Percentiles rank a stretch among this genome's conserved stretches.
Conservation (phyloP, 1,140 invertebrate genomes). For the Pachypsylla venusta region DNA sequence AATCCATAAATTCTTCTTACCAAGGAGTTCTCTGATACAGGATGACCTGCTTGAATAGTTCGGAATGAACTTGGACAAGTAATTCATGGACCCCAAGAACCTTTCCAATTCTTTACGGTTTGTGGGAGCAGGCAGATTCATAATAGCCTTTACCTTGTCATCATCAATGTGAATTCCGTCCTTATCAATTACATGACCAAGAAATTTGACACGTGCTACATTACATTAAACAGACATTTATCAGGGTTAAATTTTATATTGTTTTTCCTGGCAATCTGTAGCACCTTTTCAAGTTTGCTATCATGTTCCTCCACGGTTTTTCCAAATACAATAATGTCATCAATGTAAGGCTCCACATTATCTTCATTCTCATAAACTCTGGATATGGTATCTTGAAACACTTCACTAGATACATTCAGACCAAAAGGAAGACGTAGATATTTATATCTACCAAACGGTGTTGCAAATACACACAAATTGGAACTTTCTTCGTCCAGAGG, state of each 20-base stretch:
- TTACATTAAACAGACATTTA: constrained; percentile 19
- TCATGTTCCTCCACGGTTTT: constrained; percentile 19
- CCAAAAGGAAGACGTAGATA: constrained; percentile 27
- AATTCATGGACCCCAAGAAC: constrained; percentile 33
- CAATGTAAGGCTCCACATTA: constrained; percentile 20
- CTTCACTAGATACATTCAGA: constrained; percentile 23
- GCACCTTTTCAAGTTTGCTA: constrained; percentile 21
- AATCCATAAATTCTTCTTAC: constrained; percentile 24
- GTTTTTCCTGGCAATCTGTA: constrained; percentile 14
- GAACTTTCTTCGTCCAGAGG: constrained; percentile 26
- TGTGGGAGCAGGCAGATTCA: constrained; percentile 25
- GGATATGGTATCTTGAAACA: constrained; percentile 21
- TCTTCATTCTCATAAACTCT: constrained; percentile 22
- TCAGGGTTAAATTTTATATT: constrained; percentile 14
- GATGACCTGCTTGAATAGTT: constrained; percentile 27
- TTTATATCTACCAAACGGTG: constrained; percentile 27
- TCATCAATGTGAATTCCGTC: constrained; percentile 26
- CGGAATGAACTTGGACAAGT: constrained; percentile 29
- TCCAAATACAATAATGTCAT: constrained; percentile 26
- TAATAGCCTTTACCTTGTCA: constrained; percentile 28
- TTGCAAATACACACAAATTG: constrained; percentile 25
- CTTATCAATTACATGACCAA: constrained; percentile 29
- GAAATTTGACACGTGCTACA: constrained; percentile 25
- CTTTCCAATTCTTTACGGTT: constrained; percentile 27
- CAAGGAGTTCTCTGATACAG: constrained; percentile 27